Percentiles rank a stretch among this genome's conserved stretches.
phyloP scores from a whole-genome alignment of 2,113 vertebrate species.

The Centropristis striata region DNA sequence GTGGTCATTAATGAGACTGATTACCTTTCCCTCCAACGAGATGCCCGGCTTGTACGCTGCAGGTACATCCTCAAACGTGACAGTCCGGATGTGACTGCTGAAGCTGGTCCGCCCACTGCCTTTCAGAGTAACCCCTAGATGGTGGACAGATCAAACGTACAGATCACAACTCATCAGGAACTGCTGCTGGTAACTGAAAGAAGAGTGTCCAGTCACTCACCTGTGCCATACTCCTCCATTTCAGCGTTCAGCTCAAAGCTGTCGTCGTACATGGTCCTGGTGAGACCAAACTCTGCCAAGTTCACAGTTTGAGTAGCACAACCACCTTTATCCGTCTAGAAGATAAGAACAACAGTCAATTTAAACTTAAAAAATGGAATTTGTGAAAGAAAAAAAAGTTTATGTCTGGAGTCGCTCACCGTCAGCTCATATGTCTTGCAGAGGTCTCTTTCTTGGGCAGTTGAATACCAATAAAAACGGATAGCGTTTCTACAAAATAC shows the following conservation, averaged over 20 bases:
- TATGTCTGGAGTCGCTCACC: slow-evolving; percentile 66
- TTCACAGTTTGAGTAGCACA: slow-evolving; percentile 71
- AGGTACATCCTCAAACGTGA: slow-evolving; percentile 70
- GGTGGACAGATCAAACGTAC: not conserved
- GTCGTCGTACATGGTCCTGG: not conserved
- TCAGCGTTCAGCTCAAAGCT: slow-evolving; percentile 60
- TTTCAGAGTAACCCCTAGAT: slow-evolving; percentile 70
- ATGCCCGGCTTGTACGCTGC: slow-evolving; percentile 74
- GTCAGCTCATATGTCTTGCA: slow-evolving; percentile 70
- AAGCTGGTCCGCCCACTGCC: slow-evolving; percentile 35
- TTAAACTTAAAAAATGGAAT: not conserved
- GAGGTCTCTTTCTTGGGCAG: accelerated
- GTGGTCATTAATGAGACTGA: not conserved
- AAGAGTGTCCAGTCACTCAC: slow-evolving; percentile 43
- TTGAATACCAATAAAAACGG: not conserved
- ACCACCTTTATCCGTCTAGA: slow-evolving; percentile 79
- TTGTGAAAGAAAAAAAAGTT: not conserved
- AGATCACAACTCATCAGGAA: slow-evolving; percentile 1
- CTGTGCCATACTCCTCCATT: slow-evolving; percentile 82
- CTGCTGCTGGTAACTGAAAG: accelerated
- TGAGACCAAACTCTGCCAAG: slow-evolving; percentile 31
- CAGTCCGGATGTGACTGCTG: slow-evolving; percentile 30
- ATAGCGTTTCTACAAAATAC: slow-evolving; percentile 53
- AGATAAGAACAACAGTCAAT: not conserved
- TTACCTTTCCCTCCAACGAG: slow-evolving; percentile 80